Conservation (phyloP, 2,888 invertebrate genomes). For the Seira ritae region DNA sequence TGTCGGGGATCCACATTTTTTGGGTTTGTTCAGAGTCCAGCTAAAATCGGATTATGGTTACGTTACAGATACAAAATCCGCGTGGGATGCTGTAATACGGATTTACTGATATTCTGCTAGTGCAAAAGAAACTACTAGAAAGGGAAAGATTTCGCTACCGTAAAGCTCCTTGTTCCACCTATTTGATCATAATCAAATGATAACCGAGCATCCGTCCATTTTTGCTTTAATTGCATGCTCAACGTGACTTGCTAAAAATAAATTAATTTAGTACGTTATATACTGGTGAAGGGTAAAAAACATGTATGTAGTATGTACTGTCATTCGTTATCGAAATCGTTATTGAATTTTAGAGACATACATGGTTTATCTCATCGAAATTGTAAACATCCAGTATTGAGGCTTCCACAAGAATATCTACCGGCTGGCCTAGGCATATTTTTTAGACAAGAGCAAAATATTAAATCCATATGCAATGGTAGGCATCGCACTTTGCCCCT, state of each 20-base stretch:
- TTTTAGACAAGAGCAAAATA: no score
- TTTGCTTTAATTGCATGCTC: constrained; percentile 60
- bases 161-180: constrained; percentile 27
- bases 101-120: not conserved
- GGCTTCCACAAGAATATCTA: constrained; percentile 44
- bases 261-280: not conserved
- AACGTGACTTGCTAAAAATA: constrained; percentile 65
- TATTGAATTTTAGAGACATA: constrained; percentile 13
- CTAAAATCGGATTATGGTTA: constrained; percentile 35
- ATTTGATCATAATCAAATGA: constrained; percentile 43
- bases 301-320: no score
- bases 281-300: no score
- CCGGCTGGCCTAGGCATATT: constrained; percentile 22
- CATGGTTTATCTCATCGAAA: constrained; percentile 66
- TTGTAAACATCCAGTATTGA: constrained; percentile 63
- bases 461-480: no score
- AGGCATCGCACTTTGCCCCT: no score
- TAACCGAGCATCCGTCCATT: constrained; percentile 61
- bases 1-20: constrained; percentile 66
- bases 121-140: not conserved
- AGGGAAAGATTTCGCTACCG: no score
- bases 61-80: not conserved
- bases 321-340: no score
- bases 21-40: constrained; percentile 56
- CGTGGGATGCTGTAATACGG: not conserved